Percentiles rank a stretch among this genome's conserved stretches.
Conservation (phyloP, 1,140 invertebrate genomes). For the Schlechtendalia chinensis region DNA sequence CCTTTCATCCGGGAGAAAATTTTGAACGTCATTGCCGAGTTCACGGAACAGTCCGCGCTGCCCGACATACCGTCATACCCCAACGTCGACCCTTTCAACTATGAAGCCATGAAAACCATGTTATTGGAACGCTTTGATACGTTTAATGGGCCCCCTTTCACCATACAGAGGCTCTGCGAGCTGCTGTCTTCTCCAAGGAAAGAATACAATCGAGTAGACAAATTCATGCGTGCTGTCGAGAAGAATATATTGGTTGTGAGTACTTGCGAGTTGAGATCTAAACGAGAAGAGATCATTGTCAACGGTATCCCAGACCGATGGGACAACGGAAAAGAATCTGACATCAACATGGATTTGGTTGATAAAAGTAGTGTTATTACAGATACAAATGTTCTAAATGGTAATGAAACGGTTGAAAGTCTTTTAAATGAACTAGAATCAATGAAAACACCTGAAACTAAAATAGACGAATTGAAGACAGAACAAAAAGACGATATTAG, state of each 20-base stretch:
- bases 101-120: conserved; percentile 81
- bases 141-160: conserved; percentile 88
- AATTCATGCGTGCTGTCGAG: conserved; percentile 91
- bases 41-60: conserved; percentile 74
- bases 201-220: conserved; percentile 93
- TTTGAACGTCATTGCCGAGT: conserved; percentile 80
- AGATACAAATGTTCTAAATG: not conserved
- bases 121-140: conserved; percentile 80
- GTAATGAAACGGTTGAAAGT: conserved; percentile 35
- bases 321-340: conserved; percentile 50
- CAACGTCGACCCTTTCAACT: conserved; percentile 88
- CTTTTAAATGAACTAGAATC: conserved; percentile 35
- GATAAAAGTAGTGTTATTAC: conserved; percentile 16
- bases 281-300: conserved; percentile 47
- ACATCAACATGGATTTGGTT: conserved; percentile 30
- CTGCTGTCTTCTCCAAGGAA: conserved; percentile 84
- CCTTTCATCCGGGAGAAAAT: conserved; percentile 84
- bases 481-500: not conserved
- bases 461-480: conserved; percentile 15
- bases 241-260: conserved; percentile 94
- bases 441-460: conserved; percentile 43
- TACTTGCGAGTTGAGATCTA: conserved; percentile 71
- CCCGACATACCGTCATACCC: conserved; percentile 75
- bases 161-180: conserved; percentile 93
- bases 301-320: conserved; percentile 51